Evolutionary conservation across 2,888 invertebrate species (phyloP), one percentile per base, ranked within the genome.

Genomic region (Papilio protenor): DNA sequence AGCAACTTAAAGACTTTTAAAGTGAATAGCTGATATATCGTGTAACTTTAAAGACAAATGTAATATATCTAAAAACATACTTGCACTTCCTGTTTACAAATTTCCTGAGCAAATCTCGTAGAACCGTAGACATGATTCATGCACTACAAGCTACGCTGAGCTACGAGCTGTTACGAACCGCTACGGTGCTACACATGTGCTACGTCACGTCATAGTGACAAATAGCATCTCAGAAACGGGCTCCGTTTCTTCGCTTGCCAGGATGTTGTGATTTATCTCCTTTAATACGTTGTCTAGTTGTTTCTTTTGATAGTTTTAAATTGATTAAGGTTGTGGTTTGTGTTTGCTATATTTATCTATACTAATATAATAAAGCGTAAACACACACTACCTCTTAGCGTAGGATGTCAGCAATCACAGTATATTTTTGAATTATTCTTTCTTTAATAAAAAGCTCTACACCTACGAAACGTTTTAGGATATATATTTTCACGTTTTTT

Each of bases 191-290:
- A 78, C 78, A 75, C 78, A 78, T 75, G 78, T 70, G 70, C 75
- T 78, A 72, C 75, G 78, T 75, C 83, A 81, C 82, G 82, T 82
- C 81, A 77, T 73, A 69, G 73, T 83, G 83, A 83, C 82, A 81
- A 83, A 83, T 83, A 80, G 81, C 79, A 57, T 75, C 75, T 75
- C 78, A 78, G 55, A 21, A 75, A 21, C 75, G 45, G 33, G 75
- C 75, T 78, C 75, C 64, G 78, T 78, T 78, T 75, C 78, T 71
- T 75, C 73, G 75, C 75, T 72, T 72, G 71, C 73, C 55, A 57
- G 72, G 49, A 75, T 75, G 71, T 69, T 73, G 75, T 78, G 78
- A 78, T 78, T 78, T 78, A 78, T 78, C 76, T 73, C 76, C 76
- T 79, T 80, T 80, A 78, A 79, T 79, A 80, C 76, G 73, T 77